phyloP scores from a whole-genome alignment of 2,797 vertebrate species.

The Poeciliopsis infans region DNA sequence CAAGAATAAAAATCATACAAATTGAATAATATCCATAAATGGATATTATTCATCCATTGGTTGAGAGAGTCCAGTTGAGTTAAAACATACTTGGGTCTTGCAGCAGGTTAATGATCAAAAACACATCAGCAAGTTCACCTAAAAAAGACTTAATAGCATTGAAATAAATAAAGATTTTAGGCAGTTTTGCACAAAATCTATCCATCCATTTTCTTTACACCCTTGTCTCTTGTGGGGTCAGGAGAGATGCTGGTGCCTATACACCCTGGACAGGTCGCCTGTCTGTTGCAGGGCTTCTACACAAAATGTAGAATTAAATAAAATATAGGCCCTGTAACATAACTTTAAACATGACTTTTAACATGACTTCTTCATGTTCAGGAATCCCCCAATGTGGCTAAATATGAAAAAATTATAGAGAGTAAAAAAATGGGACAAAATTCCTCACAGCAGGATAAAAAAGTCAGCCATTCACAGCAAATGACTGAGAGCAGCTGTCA shows the following conservation, averaged over 20 bases:
- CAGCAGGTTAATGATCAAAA: not conserved
- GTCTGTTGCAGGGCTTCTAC: not conserved
- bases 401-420: not conserved
- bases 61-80: not conserved
- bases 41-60: no score
- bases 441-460: not conserved
- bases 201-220: no score
- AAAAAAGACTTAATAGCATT: not conserved
- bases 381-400: not conserved
- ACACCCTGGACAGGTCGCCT: no score
- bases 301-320: not conserved
- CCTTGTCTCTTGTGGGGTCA: no score
- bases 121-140: not conserved
- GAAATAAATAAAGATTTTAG: not conserved
- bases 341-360: not conserved
- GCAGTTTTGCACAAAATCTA: not conserved
- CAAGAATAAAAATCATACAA: not conserved
- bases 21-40: not conserved
- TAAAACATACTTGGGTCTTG: not conserved
- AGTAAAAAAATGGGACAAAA: not conserved
- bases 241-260: no score
- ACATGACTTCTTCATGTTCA: not conserved
- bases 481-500: not conserved
- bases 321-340: not conserved
- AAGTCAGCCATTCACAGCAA: not conserved